Evolutionary conservation across 2,888 invertebrate genomes (phyloP), one percentile per base, ranked within the genome.

Genomic region (Synanthedon vespiformis): DNA sequence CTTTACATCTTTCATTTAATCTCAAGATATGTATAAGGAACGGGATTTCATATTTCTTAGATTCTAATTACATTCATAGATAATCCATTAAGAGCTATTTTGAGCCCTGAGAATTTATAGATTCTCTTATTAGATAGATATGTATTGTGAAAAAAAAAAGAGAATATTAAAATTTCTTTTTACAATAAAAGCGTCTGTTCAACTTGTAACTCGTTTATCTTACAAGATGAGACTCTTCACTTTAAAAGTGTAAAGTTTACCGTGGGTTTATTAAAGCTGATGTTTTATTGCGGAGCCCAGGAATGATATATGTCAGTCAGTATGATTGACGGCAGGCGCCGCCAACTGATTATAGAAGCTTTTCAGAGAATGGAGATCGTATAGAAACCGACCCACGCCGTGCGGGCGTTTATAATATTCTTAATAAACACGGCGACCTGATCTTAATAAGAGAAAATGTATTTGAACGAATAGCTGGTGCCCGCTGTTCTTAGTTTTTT

Each of bases 301-400:
- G 67, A 72, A 70, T 74, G 76, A 75, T 74, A 69, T 65, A 65
- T 70, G 74, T 71, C 78, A 67, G 72, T 70, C 71, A 59, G 61
- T 56, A 57, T 80, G 81, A 82, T 78, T 76, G 81, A 80, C 79
- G 65, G 74, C 67, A 62, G 80, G 74, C 74, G 74, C 77, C 74
- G 64, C 62, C 52, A 52, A 56, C 50, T 58, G 59, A 56, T 59
- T 61, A 62, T 63, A 54, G 53, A 52, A 55, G 51, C 58, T 63
- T 63, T 68, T 63, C 62, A 57, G 62, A 60, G 48, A 48, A 48
- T 18, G 48, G 16, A 6, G 44, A 13, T 44, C 6, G 44, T 44
- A 44, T 10, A 34, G 34, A 2, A 34, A 34, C 34, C 8, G 34
- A 44, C 44, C 44, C 44, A 44, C 44, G 44, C 44, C 13, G 44